Evolutionary conservation across 2,888 invertebrate species (phyloP).

Genomic region (Trichacis sp.): DNA sequence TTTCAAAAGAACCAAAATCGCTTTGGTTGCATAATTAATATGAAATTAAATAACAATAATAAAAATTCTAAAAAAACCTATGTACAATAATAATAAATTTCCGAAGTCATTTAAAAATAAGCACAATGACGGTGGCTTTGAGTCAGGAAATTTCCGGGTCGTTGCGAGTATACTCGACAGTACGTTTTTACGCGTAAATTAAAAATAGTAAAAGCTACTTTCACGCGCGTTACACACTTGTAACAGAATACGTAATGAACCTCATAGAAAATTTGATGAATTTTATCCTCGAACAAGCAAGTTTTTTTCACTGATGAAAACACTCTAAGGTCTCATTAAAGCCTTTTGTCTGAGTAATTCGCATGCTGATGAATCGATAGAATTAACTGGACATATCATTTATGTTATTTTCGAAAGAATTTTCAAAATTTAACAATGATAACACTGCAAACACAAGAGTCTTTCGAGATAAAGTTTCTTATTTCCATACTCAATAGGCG

Average conservation of each 20-base stretch:
- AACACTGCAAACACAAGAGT: too few species aligned
- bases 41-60: not conserved
- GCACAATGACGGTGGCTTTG: not conserved
- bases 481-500: too few species aligned
- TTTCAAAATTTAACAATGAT: too few species aligned
- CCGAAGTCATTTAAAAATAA: not conserved
- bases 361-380: not conserved
- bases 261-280: too few species aligned
- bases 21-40: not conserved
- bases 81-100: not conserved
- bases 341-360: not conserved
- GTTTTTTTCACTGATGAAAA: too few species aligned
- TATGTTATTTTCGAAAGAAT: too few species aligned
- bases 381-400: not conserved
- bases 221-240: too few species aligned
- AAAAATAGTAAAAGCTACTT: not conserved
- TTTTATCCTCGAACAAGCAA: not conserved
- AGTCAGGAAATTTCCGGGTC: not conserved
- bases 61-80: conserved; percentile 1
- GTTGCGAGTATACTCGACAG: not conserved
- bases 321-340: not conserved
- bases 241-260: not conserved
- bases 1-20: not conserved
- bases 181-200: not conserved
- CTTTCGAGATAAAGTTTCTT: too few species aligned